Evolutionary conservation across 2,888 invertebrate species (phyloP), one percentile per base, ranked within the genome.

Genomic region (Eledone cirrhosa): DNA sequence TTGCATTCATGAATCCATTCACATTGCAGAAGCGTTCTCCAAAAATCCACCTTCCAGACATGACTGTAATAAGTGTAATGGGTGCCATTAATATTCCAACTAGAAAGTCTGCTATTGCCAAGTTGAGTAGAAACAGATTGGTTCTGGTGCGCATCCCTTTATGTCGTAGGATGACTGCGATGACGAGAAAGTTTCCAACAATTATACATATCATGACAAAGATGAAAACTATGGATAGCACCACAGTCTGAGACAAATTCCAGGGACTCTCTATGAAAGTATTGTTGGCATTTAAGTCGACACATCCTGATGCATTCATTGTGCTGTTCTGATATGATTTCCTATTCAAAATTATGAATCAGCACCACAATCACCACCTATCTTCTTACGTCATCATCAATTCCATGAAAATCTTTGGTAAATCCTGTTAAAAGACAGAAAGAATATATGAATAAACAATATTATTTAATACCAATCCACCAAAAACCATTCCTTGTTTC

Each of bases 111-210:
- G 91, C 91, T 14, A 91, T 86, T 0, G 91, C 91, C 78, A 92
- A 84, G 83, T 90, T 91, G 14, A 90, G 90, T 59, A 92, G 87
- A 81, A 92, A 91, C 84, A 92, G 87, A 83, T 92, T 92, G 31
- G 92, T 92, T 27, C 92, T 85, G 3, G 91, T 92, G 74, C 90
- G 86, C 91, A 92, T 92, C 13, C 90, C 90, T 47, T 89, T 84
- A 84, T 91, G 91, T 4, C 89, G 84, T 22, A 87, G 82, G 19
- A 92, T 90, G 27, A 91, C 91, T 13, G 89, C 80, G 24, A 92
- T 89, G 22, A 92, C 91, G 89, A 92, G 88, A 11, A 89, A 80
- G 83, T 92, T 92, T 29, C 92, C 92, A 48, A 89, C 83, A 13
- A 91, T 82, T 3, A 90, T 87, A 63, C 89, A 83, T 4, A 90